Conservation (phyloP, 2,888 invertebrate genomes). For the Plusia festucae region DNA sequence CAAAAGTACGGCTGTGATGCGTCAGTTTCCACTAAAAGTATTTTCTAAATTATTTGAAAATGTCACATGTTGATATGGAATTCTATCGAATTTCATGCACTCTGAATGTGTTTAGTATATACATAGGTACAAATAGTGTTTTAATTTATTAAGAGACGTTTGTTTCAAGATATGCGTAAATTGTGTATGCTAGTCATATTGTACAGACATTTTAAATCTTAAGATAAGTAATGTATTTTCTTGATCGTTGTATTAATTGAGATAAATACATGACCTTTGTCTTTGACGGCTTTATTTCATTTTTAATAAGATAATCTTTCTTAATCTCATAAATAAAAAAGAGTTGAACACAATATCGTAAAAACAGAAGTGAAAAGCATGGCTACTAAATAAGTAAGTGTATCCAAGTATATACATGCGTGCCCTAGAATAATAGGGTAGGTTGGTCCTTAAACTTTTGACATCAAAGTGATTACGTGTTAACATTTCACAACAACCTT, state of each 20-base stretch:
- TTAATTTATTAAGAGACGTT: slow-evolving; percentile 73
- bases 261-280: slow-evolving; percentile 48
- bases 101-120: slow-evolving; percentile 63
- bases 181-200: slow-evolving; percentile 85
- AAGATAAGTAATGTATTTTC: slow-evolving; percentile 74
- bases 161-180: slow-evolving; percentile 75
- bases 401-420: too few relatives aligned
- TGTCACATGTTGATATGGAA: slow-evolving; percentile 34
- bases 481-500: neutral
- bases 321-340: too few relatives aligned
- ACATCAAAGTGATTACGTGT: neutral
- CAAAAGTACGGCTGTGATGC: slow-evolving; percentile 18
- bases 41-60: slow-evolving; percentile 35
- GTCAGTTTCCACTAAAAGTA: slow-evolving; percentile 46
- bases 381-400: too few relatives aligned
- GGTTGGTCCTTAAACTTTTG: neutral
- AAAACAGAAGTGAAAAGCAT: too few relatives aligned
- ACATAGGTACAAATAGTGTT: slow-evolving; percentile 82
- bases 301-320: neutral
- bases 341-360: too few relatives aligned
- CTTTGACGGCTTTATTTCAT: slow-evolving; percentile 60
- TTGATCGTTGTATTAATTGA: slow-evolving; percentile 78
- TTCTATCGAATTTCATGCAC: slow-evolving; percentile 43
- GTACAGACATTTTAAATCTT: slow-evolving; percentile 82
- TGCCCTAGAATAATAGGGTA: too few relatives aligned